These are phyloP conservation scores for Candidula unifasciata DNA, from an alignment of 2,888 invertebrate genomes.

Conservation along the genomic window DNA sequence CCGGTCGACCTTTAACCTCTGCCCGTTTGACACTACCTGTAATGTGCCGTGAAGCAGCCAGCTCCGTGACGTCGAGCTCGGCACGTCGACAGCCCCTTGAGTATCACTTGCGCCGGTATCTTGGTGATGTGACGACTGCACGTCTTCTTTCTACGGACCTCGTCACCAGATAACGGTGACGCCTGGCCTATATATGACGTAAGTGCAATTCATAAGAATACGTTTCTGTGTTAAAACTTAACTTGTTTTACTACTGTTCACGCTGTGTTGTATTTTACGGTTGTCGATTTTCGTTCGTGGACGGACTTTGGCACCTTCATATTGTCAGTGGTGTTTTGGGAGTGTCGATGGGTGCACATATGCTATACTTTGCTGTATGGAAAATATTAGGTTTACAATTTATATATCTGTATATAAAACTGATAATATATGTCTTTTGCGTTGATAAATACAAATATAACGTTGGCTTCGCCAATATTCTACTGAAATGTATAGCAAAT, in stretches of 20 bases:
- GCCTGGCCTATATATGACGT: slow-evolving; percentile 23
- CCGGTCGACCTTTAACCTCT: not conserved
- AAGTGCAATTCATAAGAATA: not conserved
- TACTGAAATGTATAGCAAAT: too few species aligned
- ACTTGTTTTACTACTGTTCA: not conserved
- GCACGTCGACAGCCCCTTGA: slow-evolving; percentile 14
- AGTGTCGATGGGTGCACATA: too few species aligned
- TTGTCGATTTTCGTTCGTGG: too few species aligned
- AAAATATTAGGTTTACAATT: too few species aligned
- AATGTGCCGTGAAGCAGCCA: not conserved
- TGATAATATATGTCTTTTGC: too few species aligned
- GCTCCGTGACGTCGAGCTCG: not conserved
- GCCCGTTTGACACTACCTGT: slow-evolving; percentile 7
- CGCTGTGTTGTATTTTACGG: not conserved
- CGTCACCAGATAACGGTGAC: slow-evolving; percentile 24
- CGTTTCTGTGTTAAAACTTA: not conserved
- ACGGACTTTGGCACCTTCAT: too few species aligned
- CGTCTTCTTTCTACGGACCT: not conserved
- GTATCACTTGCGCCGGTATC: not conserved
- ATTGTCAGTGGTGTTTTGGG: too few species aligned
- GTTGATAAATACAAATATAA: too few species aligned
- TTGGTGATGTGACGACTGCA: slow-evolving; percentile 1
- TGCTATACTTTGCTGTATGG: too few species aligned
- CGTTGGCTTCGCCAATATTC: too few species aligned
- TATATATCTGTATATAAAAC: too few species aligned